Evolutionary conservation across 2,113 vertebrate species (phyloP), one percentile per base, ranked within the genome.

Genomic region (Crocuta crocuta): DNA sequence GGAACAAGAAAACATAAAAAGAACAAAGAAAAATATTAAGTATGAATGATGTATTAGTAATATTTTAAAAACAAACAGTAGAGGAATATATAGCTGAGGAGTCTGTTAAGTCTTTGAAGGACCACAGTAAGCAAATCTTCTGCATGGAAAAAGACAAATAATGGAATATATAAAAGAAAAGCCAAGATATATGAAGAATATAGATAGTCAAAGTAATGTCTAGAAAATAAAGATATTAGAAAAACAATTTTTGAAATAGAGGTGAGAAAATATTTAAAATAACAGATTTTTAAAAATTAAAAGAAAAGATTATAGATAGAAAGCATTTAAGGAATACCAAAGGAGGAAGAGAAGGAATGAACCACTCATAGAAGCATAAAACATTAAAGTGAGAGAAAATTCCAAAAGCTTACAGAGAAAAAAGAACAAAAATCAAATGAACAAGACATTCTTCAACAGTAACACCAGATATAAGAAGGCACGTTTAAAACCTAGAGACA

Each of bases 1-100:
- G 83, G 68, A 76, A 63, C 0, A 70, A 85, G 16, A 88, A 94
- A 97, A 94, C 17, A 94, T 85, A 70, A 84, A 91, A 96, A 70
- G 16, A 86, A 61, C 10, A 13, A n/a, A 81, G 24, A 76, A 68
- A 21, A 89, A 91, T 61, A 93, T 17, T 43, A 83, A 92, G 8
- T 50, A 84, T 61, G 35, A 82, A 97, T 80, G 94, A 53, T 89
- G 28, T 10, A 95, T 39, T 45, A 76, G 43, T 78, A 45, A 81
- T 45, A n/a, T 65, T 73, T 78, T 71, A 53, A 55, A 84, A 84
- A 90, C 7, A 86, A 87, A 58, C 2, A 45, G n/a, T 13, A 43
- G 28, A 35, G 61, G 61, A 45, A 71, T 70, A 90, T 24, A 63
- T 48, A 82, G 24, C 1, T 92, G 26, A 76, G 15, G 28, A 92